Percentiles rank a stretch among this genome's conserved stretches.
phyloP scores from a whole-genome alignment of 2,888 invertebrate species.

The Theretra japonica region DNA sequence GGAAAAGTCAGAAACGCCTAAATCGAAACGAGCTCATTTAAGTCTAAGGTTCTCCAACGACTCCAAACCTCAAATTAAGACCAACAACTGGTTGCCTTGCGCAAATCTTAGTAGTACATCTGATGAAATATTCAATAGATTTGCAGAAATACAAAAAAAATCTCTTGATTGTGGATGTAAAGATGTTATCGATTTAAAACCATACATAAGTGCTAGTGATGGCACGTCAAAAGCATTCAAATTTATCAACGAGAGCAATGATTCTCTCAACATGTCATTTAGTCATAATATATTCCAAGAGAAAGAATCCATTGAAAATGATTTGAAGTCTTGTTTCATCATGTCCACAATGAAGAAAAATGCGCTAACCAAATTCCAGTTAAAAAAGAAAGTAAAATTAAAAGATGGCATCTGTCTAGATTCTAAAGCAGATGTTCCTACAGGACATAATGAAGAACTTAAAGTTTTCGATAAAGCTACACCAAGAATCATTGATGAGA shows the following conservation, averaged over 20 bases:
- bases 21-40: slow-evolving; percentile 50
- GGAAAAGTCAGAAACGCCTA: slow-evolving; percentile 51
- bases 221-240: slow-evolving; percentile 57
- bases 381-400: slow-evolving; percentile 46
- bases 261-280: slow-evolving; percentile 50
- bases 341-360: slow-evolving; percentile 59
- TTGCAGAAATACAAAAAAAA: slow-evolving; percentile 30
- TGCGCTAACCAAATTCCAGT: slow-evolving; percentile 42
- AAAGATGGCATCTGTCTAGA: slow-evolving; percentile 41
- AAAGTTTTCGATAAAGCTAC: slow-evolving; percentile 54
- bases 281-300: slow-evolving; percentile 37
- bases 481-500: slow-evolving; percentile 65
- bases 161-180: slow-evolving; percentile 35
- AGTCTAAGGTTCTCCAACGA: slow-evolving; percentile 55
- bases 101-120: slow-evolving; percentile 38
- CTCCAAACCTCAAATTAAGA: slow-evolving; percentile 36
- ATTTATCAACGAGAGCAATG: slow-evolving; percentile 48
- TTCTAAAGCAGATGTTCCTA: slow-evolving; percentile 34
- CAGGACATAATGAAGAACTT: slow-evolving; percentile 43
- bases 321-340: slow-evolving; percentile 59
- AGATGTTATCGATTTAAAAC: slow-evolving; percentile 50
- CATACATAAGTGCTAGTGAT: slow-evolving; percentile 57
- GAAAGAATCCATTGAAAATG: slow-evolving; percentile 42
- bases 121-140: slow-evolving; percentile 43
- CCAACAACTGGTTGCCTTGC: slow-evolving; percentile 46